Evolutionary conservation across 2,888 invertebrate genomes (phyloP), one percentile per base, ranked within the genome.

Genomic region (Epirrita christyi): DNA sequence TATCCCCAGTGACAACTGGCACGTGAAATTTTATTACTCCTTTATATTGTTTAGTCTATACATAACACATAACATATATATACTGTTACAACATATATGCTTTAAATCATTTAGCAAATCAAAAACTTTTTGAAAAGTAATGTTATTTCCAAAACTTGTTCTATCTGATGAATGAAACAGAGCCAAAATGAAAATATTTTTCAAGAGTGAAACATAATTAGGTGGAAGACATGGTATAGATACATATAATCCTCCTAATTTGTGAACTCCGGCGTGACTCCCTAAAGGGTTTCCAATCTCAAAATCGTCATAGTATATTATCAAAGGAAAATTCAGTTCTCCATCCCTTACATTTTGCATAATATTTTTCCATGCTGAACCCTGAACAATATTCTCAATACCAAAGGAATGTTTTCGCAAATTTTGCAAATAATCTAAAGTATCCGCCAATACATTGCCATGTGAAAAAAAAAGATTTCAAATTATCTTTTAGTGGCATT

Each of bases 1-100:
- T 66, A 27, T 66, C 66, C 0, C 64, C 64, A 36, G 55, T 11
- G 37, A 60, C 51, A 14, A 21, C 21, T 21, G 21, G 21, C 21
- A 21, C 21, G 21, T 21, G 21, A 21, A 21, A 21, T 21, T 21
- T 21, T 21, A 21, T 21, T 21, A 21, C 21, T 21, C 21, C 21
- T 21, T 21, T 21, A 21, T 21, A 21, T 21, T 21, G 21, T 21
- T 21, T 21, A 21, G 21, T 21, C 21, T 21, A n/a, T n/a, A n/a
- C n/a, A n/a, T n/a, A n/a, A n/a, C n/a, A n/a, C n/a, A n/a, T n/a
- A n/a, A n/a, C n/a, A n/a, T n/a, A n/a, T n/a, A n/a, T n/a, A n/a
- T n/a, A n/a, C n/a, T n/a, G n/a, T n/a, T n/a, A n/a, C 21, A 21
- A 21, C 21, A 21, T 21, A 21, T 21, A 21, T 8, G 14, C 9